Evolutionary conservation across 2,888 invertebrate genomes (phyloP).

Genomic region (Resseliella maxima): DNA sequence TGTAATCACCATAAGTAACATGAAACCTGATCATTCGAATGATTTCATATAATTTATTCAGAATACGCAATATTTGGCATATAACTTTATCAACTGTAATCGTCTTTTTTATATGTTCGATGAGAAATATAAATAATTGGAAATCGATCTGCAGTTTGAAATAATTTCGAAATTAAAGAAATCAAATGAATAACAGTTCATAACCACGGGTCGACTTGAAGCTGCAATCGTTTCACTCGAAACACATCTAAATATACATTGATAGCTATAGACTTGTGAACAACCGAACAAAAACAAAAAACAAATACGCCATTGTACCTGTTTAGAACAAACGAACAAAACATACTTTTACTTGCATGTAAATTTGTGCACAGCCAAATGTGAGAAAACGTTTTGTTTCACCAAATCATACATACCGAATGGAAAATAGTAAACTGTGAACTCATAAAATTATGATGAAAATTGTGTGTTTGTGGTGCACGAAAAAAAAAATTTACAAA

Average conservation of each 20-base stretch:
- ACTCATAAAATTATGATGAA: too few relatives aligned
- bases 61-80: background rate
- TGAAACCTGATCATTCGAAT: background rate
- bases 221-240: background rate
- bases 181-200: background rate
- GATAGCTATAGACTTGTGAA: slow-evolving; percentile 15
- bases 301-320: slow-evolving; percentile 51
- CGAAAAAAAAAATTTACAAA: too few relatives aligned
- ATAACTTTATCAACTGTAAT: background rate
- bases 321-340: background rate
- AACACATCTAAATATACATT: background rate
- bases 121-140: background rate
- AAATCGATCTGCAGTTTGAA: background rate
- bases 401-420: too few relatives aligned
- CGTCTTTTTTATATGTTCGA: background rate
- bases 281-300: background rate
- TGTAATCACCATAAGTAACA: background rate
- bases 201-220: background rate
- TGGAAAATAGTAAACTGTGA: too few relatives aligned
- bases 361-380: background rate
- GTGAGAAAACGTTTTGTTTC: background rate
- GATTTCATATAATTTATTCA: background rate
- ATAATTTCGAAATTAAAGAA: background rate
- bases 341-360: background rate
- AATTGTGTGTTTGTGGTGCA: too few relatives aligned